These are phyloP conservation scores for Pygoscelis antarcticus DNA, from an alignment of 2,113 vertebrate species.

Conservation along the genomic window DNA sequence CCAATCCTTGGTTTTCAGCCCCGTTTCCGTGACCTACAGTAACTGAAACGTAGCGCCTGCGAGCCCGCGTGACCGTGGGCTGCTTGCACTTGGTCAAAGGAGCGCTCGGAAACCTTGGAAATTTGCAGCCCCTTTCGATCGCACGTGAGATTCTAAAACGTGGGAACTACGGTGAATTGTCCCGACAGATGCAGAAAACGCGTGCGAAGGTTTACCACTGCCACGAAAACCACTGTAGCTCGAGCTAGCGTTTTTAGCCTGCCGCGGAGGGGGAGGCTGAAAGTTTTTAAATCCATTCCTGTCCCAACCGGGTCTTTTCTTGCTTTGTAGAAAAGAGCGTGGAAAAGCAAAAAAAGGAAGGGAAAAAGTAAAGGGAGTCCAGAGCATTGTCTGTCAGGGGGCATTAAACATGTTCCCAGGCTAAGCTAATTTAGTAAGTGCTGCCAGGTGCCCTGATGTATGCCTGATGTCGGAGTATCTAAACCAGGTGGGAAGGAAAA, in stretches of 20 bases:
- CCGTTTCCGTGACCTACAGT: not conserved
- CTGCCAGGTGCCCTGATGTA: not conserved
- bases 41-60: not conserved
- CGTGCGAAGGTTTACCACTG: fast-evolving
- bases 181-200: not conserved
- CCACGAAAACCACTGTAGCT: not conserved
- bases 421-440: not conserved
- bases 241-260: not conserved
- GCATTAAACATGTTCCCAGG: fast-evolving
- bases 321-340: not conserved
- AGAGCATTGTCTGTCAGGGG: not conserved
- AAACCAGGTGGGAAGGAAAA: not conserved
- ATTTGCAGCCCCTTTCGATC: not conserved
- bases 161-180: not conserved
- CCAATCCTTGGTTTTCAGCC: not conserved
- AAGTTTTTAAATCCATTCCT: not conserved
- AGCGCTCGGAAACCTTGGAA: not conserved
- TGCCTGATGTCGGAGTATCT: fast-evolving
- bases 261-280: not conserved
- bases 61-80: fast-evolving
- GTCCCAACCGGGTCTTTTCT: fast-evolving
- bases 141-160: not conserved
- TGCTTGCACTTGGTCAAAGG: not conserved
- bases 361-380: not conserved
- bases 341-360: not conserved